Evolutionary conservation across 1,140 invertebrate genomes (phyloP).

Genomic region (Ostrea edulis): DNA sequence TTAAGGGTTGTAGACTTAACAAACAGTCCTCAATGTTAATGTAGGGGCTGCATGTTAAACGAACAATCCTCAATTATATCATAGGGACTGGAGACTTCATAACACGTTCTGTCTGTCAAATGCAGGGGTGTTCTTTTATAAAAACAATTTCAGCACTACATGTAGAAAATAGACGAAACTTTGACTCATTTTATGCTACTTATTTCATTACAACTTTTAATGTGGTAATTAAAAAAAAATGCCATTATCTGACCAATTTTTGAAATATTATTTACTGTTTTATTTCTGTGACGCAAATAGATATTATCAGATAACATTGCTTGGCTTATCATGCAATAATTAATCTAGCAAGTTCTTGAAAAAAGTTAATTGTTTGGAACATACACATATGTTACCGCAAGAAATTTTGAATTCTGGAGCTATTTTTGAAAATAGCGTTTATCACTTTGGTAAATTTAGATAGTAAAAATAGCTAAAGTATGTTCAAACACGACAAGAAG

Average conservation of each 20-base stretch:
- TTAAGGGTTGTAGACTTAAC: too few species aligned
- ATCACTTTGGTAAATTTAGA: neutral
- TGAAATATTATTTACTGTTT: neutral
- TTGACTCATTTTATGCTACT: neutral
- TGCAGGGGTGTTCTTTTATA: too few species aligned
- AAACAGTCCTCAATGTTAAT: too few species aligned
- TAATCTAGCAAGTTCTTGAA: neutral
- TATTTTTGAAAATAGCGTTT: neutral
- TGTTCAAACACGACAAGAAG: neutral
- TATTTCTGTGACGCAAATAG: neutral
- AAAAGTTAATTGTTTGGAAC: constrained; percentile 12
- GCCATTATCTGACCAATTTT: neutral
- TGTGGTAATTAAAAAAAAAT: neutral
- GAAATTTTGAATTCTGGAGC: neutral
- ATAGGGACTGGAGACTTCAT: too few species aligned
- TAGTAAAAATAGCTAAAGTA: neutral
- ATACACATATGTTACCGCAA: neutral
- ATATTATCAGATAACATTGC: neutral
- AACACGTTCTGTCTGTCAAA: too few species aligned
- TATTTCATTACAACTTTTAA: constrained; percentile 25
- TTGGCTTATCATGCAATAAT: constrained; percentile 14
- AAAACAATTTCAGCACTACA: too few species aligned
- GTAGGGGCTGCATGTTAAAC: too few species aligned
- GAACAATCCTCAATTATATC: too few species aligned
- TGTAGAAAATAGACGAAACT: too few species aligned